Percentiles rank a stretch among this genome's conserved stretches.
Conservation (phyloP, 1,140 invertebrate species). For the Agrypnia vestita region DNA sequence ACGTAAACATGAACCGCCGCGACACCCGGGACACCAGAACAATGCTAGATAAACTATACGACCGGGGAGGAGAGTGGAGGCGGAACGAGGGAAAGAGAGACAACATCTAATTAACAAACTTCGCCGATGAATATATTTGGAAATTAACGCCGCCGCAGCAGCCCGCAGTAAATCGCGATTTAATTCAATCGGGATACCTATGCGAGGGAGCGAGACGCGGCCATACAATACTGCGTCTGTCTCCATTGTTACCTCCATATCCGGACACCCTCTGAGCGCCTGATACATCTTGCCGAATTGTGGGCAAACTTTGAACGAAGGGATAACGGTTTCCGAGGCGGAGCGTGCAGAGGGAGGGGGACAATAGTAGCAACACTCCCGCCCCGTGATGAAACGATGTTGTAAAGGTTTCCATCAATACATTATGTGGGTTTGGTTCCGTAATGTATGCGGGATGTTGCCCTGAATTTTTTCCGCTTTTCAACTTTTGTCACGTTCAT, state of each 20-base stretch:
- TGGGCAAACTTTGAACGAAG: slow-evolving; percentile 15
- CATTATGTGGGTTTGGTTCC: slow-evolving; percentile 23
- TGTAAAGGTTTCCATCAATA: slow-evolving; percentile 51
- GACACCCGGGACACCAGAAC: slow-evolving; percentile 27
- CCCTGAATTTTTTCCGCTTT: slow-evolving; percentile 25
- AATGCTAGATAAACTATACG: background rate
- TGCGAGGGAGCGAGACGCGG: slow-evolving; percentile 20
- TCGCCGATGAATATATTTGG: slow-evolving; percentile 58
- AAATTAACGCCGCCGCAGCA: slow-evolving; percentile 57
- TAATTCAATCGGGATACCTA: slow-evolving; percentile 56
- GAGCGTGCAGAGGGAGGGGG: background rate
- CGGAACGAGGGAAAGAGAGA: slow-evolving; percentile 20
- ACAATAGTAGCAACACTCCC: slow-evolving; percentile 14
- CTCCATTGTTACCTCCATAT: slow-evolving; percentile 13
- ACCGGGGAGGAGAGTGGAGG: background rate
- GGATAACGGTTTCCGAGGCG: slow-evolving; percentile 7
- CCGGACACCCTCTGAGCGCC: slow-evolving; percentile 31
- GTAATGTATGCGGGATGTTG: slow-evolving; percentile 43
- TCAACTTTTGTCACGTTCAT: slow-evolving; percentile 45
- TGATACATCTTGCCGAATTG: slow-evolving; percentile 44
- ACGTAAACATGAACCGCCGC: slow-evolving; percentile 32
- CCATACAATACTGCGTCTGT: slow-evolving; percentile 1
- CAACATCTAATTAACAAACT: slow-evolving; percentile 60
- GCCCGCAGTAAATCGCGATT: slow-evolving; percentile 58
- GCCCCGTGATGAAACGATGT: slow-evolving; percentile 27